phyloP scores from a whole-genome alignment of 2,888 invertebrate genomes.

The Phoronis australis region DNA sequence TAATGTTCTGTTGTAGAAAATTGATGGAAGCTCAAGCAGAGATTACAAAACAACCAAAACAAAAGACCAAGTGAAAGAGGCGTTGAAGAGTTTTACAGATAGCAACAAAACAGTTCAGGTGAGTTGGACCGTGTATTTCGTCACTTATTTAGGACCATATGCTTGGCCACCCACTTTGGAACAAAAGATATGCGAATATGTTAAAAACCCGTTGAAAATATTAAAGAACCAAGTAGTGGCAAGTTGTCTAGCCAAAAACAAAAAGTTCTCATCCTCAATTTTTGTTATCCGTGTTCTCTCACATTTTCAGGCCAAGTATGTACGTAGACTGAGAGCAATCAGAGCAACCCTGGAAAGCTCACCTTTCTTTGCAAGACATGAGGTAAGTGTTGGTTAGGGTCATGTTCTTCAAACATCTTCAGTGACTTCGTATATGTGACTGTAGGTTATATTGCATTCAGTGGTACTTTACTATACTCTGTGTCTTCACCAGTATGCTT shows the following conservation, averaged over 20 bases:
- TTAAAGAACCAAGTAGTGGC: too few species aligned
- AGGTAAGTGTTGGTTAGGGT: too few species aligned
- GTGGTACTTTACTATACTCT: too few species aligned
- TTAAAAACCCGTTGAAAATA: too few species aligned
- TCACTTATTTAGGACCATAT: too few species aligned
- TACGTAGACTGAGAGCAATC: slow-evolving; percentile 36
- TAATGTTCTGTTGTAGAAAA: slow-evolving; percentile 56
- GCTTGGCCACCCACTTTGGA: too few species aligned
- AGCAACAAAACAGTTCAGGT: slow-evolving; percentile 76
- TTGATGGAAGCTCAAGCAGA: slow-evolving; percentile 85
- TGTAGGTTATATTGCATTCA: too few species aligned
- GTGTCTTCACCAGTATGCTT: too few species aligned
- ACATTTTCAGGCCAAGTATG: slow-evolving; percentile 32
- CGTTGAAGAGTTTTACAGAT: slow-evolving; percentile 74
- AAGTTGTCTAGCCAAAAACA: background rate
- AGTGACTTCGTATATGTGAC: too few species aligned
- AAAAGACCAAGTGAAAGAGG: slow-evolving; percentile 69
- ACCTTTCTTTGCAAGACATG: slow-evolving; percentile 39
- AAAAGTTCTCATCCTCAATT: background rate
- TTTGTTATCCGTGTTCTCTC: background rate
- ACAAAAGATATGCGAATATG: too few species aligned
- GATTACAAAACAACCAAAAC: slow-evolving; percentile 92
- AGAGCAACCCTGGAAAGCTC: slow-evolving; percentile 37
- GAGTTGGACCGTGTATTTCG: too few species aligned
- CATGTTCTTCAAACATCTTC: too few species aligned